Evolutionary conservation across 1,140 invertebrate species (phyloP), one percentile per base, ranked within the genome.

Genomic region (Phenacoccus solenopsis): DNA sequence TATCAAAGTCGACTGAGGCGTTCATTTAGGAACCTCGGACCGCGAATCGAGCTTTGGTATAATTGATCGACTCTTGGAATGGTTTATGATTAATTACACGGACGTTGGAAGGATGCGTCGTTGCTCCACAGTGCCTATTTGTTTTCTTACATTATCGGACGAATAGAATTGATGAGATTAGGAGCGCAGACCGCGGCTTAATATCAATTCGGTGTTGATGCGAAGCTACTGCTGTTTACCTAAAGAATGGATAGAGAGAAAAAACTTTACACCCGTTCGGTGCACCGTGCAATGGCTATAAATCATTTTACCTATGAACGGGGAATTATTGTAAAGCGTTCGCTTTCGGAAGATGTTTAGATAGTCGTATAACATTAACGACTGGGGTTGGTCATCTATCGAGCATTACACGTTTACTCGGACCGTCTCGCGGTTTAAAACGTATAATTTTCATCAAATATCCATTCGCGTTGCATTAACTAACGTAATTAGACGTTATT

Each of bases 391-490:
- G 38, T 49, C 38, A 49, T 49, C 38, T 49, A 49, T 49, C 38
- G 38, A 49, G 20, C 38, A 49, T 49, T 49, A 49, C 38, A 49
- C 38, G 38, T 49, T 49, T 49, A 49, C 38, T 49, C 20, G 38
- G 20, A 49, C 38, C 12, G 38, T 49, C 38, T 49, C 20, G n/a
- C n/a, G n/a, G n/a, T 49, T 49, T n/a, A 49, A 49, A 49, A 49
- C 38, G 38, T 49, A 49, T 49, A 49, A 49, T 49, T 49, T 49
- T 49, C 38, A 49, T 49, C 38, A 49, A 49, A 49, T 49, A 49
- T n/a, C 16, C 38, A 49, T 49, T 49, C 5, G 38, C 38, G 38
- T 49, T 49, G 38, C 38, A 49, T 49, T 49, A 16, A 49, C 38
- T 16, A n/a, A 5, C 20, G 38, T 49, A 49, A 49, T 49, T 49